A percentile compares a stretch with the other conserved stretches of the same genome.
phyloP scores from a whole-genome alignment of 2,797 vertebrate species.

The Decapterus maruadsi region DNA sequence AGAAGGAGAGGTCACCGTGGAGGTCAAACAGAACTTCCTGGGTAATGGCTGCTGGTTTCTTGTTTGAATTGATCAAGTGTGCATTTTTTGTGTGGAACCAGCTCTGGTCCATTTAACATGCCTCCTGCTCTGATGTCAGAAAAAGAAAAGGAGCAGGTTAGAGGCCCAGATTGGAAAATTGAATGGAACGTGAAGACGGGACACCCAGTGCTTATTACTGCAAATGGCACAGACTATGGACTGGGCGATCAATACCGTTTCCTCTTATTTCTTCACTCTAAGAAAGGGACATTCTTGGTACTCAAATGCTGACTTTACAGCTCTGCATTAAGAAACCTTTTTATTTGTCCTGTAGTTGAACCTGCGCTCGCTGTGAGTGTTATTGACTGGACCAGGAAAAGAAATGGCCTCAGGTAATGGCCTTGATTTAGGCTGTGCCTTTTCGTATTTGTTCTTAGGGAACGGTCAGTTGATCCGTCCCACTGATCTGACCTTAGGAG shows the following conservation, averaged over 20 bases:
- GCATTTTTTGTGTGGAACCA: not conserved
- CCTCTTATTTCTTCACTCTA: constrained; percentile 55
- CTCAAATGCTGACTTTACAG: constrained; percentile 45
- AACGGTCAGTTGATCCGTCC: constrained; percentile 71
- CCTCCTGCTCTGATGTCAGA: constrained; percentile 23
- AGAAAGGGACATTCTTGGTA: constrained; percentile 8
- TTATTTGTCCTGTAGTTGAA: constrained; percentile 59
- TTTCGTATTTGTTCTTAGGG: constrained; percentile 54
- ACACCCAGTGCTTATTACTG: constrained; percentile 55
- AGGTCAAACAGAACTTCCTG: constrained; percentile 78
- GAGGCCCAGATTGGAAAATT: constrained; percentile 36
- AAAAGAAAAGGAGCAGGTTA: constrained; percentile 23
- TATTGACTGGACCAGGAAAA: constrained; percentile 51
- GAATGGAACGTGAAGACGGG: constrained; percentile 45
- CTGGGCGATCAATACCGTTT: constrained; percentile 58
- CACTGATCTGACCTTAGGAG: constrained; percentile 74
- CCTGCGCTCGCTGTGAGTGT: constrained; percentile 46
- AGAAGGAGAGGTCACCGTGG: constrained; percentile 57
- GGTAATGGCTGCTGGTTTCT: constrained; percentile 55
- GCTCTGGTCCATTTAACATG: constrained; percentile 8
- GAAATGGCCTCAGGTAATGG: constrained; percentile 48
- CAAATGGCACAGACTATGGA: constrained; percentile 55
- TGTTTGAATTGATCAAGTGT: constrained; percentile 16
- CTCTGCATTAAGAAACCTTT: constrained; percentile 52
- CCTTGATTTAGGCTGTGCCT: constrained; percentile 16